These are phyloP conservation scores for Paedocypris micromegethes DNA, from an alignment of 2,797 vertebrate genomes.

Conservation along the genomic window DNA sequence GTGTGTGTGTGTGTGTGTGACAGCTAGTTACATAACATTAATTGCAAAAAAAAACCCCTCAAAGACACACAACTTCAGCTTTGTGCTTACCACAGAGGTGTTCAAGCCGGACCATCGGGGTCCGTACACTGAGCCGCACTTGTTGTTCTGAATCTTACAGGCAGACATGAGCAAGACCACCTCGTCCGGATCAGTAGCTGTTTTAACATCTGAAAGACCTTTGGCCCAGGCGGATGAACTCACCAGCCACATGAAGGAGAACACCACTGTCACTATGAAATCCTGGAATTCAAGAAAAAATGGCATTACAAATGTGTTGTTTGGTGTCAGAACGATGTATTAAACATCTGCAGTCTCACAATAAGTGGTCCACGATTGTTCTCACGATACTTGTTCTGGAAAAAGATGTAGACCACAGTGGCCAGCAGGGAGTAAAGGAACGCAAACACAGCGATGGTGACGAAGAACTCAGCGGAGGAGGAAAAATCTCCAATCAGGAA, in stretches of 20 bases:
- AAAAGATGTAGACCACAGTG: conserved; percentile 91
- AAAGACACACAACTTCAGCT: not conserved
- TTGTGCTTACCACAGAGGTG: conserved; percentile 83
- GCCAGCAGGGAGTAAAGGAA: conserved; percentile 92
- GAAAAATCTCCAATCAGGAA: conserved; percentile 90
- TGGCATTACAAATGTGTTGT: not conserved
- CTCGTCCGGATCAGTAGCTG: conserved; percentile 87
- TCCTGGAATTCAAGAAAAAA: conserved; percentile 68
- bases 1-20: no score
- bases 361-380: conserved; percentile 90
- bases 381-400: conserved; percentile 90
- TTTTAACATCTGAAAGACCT: conserved; percentile 91
- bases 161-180: conserved; percentile 86
- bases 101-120: conserved; percentile 94
- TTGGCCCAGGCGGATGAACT: conserved; percentile 96
- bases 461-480: conserved; percentile 93
- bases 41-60: no score
- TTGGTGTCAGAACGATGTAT: not conserved
- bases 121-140: conserved; percentile 79
- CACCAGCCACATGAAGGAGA: conserved; percentile 97
- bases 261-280: conserved; percentile 93
- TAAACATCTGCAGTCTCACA: conserved; percentile 69
- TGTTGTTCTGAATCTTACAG: conserved; percentile 87
- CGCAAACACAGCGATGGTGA: conserved; percentile 92
- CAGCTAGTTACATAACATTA: no score